Percentiles rank a stretch among this genome's conserved stretches.
Conservation (phyloP, 2,888 invertebrate genomes). For the Leptopterna dolabrata region DNA sequence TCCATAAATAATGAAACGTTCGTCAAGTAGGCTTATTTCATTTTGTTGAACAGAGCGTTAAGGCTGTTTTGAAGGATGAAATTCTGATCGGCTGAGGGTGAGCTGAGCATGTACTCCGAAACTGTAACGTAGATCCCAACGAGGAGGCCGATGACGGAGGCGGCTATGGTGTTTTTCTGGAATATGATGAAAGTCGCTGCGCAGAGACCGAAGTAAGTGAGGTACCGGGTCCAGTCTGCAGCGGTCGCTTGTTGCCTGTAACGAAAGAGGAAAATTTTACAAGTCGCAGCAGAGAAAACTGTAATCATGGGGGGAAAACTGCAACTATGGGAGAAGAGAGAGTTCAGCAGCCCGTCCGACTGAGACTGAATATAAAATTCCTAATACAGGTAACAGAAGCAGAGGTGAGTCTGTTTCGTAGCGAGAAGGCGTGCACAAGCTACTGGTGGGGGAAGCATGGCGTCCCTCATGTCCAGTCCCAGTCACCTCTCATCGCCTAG, state of each 20-base stretch:
- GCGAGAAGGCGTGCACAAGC: no score
- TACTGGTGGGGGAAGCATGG: no score
- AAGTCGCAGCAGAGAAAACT: no score
- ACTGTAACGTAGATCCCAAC: slow-evolving; percentile 86
- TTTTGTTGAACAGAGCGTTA: slow-evolving; percentile 49
- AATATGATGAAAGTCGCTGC: slow-evolving; percentile 87
- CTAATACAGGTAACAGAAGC: no score
- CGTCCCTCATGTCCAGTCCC: no score
- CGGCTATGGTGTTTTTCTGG: slow-evolving; percentile 81
- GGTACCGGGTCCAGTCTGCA: slow-evolving; percentile 70
- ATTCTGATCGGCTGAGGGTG: slow-evolving; percentile 37
- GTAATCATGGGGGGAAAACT: no score
- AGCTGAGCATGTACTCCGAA: slow-evolving; percentile 79
- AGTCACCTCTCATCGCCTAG: no score
- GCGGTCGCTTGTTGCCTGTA: not conserved
- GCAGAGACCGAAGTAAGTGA: slow-evolving; percentile 87
- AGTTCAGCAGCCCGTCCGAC: no score
- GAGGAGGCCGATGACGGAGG: slow-evolving; percentile 81
- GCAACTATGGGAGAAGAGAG: no score
- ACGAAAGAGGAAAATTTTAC: not conserved
- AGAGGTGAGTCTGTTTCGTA: no score
- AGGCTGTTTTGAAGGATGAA: slow-evolving; percentile 39
- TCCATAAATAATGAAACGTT: no score
- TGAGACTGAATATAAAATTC: no score
- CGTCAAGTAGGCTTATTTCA: not conserved